These are phyloP conservation scores for Xenus cinereus DNA, from an alignment of 2,113 vertebrate species.

Conservation along the genomic window DNA sequence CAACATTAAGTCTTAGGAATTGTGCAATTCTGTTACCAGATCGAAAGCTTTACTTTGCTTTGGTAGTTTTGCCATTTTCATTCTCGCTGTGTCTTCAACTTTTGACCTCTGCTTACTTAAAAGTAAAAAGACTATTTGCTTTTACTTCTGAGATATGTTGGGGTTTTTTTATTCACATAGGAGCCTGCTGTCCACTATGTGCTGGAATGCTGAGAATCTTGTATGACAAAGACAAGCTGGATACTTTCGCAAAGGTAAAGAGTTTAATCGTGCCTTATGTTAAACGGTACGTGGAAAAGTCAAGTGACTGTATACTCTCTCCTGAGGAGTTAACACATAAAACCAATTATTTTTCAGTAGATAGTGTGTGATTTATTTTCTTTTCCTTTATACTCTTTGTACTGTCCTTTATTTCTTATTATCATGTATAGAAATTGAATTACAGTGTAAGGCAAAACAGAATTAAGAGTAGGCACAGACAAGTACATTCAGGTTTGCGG, in stretches of 20 bases:
- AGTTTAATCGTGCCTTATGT: neutral
- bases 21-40: neutral
- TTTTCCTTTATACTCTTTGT: neutral
- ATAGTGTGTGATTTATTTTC: neutral
- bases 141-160: neutral
- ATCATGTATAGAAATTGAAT: neutral
- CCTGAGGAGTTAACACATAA: neutral
- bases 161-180: conserved; percentile 61
- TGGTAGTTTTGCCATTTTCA: neutral
- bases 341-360: neutral
- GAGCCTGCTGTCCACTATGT: conserved; percentile 95
- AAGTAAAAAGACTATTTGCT: neutral
- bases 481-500: neutral
- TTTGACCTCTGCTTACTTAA: neutral
- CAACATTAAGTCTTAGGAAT: neutral
- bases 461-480: neutral
- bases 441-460: neutral
- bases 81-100: neutral
- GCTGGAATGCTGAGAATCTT: conserved; percentile 93
- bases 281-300: neutral
- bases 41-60: neutral
- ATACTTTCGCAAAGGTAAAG: conserved; percentile 89
- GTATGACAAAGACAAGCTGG: conserved; percentile 91
- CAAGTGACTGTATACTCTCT: neutral
- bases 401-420: neutral